Percentiles rank a stretch among this genome's conserved stretches.
phyloP scores from a whole-genome alignment of 1,140 invertebrate species.

The Grapholita molesta region DNA sequence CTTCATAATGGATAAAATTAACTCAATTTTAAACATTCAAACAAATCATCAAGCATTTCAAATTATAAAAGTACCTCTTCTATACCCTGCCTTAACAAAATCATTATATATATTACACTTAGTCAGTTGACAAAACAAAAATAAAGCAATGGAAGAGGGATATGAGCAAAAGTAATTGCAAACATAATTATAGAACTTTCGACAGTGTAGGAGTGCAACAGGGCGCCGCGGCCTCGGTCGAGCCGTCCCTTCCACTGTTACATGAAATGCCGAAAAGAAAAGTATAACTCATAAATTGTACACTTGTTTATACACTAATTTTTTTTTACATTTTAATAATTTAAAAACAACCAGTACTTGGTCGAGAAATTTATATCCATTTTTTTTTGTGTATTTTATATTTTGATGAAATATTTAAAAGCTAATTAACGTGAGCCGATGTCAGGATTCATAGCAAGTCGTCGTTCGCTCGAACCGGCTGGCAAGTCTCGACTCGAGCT shows the following conservation, averaged over 20 bases:
- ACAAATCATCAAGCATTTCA: slow-evolving; percentile 66
- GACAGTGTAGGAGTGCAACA: slow-evolving; percentile 40
- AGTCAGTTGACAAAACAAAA: slow-evolving; percentile 72
- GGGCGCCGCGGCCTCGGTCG: neutral
- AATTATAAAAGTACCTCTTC: slow-evolving; percentile 76
- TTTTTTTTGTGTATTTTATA: slow-evolving; percentile 78
- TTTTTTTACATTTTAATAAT: slow-evolving; percentile 78
- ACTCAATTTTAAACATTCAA: slow-evolving; percentile 74
- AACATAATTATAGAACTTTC: slow-evolving; percentile 58
- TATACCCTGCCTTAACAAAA: slow-evolving; percentile 76
- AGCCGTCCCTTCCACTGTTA: slow-evolving; percentile 64
- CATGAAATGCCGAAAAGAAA: slow-evolving; percentile 74
- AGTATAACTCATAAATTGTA: slow-evolving; percentile 78
- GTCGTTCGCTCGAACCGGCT: slow-evolving; percentile 74
- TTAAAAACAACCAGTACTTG: slow-evolving; percentile 77
- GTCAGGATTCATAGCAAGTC: slow-evolving; percentile 77
- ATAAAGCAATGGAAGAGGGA: slow-evolving; percentile 69
- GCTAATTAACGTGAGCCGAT: slow-evolving; percentile 78
- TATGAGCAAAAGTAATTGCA: slow-evolving; percentile 74
- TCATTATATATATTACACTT: slow-evolving; percentile 61
- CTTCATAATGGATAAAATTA: slow-evolving; percentile 75
- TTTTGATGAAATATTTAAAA: slow-evolving; percentile 78
- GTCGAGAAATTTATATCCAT: slow-evolving; percentile 77
- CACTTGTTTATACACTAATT: slow-evolving; percentile 76
- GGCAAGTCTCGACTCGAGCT: slow-evolving; percentile 68